Evolutionary conservation across 1,140 invertebrate genomes (phyloP).

Genomic region (Linepithema humile): DNA sequence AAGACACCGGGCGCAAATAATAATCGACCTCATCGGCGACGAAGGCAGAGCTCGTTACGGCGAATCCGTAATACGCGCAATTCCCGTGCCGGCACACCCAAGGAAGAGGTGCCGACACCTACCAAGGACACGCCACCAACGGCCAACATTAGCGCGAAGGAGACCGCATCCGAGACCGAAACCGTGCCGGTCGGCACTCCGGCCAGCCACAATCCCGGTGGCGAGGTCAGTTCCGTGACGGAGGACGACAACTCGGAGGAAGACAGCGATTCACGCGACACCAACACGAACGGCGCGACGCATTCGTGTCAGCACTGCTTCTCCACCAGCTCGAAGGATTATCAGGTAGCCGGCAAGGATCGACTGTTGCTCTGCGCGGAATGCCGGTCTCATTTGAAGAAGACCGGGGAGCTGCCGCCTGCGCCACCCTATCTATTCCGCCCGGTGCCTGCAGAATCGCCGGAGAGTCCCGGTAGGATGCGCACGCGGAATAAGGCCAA

Average conservation of each 20-base stretch:
- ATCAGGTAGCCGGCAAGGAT: constrained; percentile 88
- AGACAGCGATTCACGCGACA: constrained; percentile 95
- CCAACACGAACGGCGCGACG: constrained; percentile 83
- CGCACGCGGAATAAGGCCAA: constrained; percentile 94
- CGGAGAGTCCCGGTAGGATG: constrained; percentile 94
- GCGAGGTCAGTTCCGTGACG: constrained; percentile 95
- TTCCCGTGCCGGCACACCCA: constrained; percentile 87
- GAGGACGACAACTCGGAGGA: constrained; percentile 97
- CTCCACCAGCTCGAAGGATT: constrained; percentile 86
- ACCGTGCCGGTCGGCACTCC: constrained; percentile 75
- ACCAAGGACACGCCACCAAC: constrained; percentile 85
- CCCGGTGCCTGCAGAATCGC: constrained; percentile 89
- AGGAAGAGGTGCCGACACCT: constrained; percentile 84
- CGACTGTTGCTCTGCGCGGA: constrained; percentile 91
- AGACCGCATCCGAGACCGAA: constrained; percentile 76
- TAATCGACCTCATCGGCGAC: constrained; percentile 95
- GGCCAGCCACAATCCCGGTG: constrained; percentile 81
- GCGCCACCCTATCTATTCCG: constrained; percentile 89
- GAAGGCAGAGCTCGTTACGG: constrained; percentile 94
- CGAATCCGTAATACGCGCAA: constrained; percentile 93
- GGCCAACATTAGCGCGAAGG: constrained; percentile 77
- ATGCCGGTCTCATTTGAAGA: constrained; percentile 92
- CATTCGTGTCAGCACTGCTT: constrained; percentile 85
- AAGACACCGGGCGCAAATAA: constrained; percentile 99
- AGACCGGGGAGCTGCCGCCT: constrained; percentile 91